These are phyloP conservation scores for Horisme vitalbata DNA, from an alignment of 2,888 invertebrate species.

Conservation along the genomic window DNA sequence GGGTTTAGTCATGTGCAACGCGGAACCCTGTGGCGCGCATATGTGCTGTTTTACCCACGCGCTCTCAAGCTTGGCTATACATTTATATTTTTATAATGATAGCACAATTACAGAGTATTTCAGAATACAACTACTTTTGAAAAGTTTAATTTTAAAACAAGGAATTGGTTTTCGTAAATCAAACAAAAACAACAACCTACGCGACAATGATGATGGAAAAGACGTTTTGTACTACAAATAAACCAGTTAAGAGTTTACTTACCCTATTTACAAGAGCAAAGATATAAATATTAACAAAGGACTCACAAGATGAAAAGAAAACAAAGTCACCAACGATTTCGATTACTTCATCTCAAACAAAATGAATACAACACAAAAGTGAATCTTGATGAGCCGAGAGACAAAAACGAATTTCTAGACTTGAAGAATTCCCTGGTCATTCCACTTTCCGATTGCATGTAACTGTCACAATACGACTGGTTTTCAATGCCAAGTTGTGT, in stretches of 20 bases:
- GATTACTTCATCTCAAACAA: not conserved
- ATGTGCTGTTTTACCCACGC: slow-evolving; percentile 42
- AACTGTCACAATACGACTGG: slow-evolving; percentile 51
- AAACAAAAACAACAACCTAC: too few species aligned
- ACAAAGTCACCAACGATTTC: not conserved
- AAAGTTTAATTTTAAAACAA: too few species aligned
- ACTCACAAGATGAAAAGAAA: too few species aligned
- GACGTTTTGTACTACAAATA: too few species aligned
- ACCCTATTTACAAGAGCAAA: too few species aligned
- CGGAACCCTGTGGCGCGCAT: slow-evolving; percentile 59
- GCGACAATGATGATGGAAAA: too few species aligned
- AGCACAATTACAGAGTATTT: too few species aligned
- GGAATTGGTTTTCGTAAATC: too few species aligned
- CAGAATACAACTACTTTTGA: too few species aligned
- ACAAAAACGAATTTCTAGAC: slow-evolving; percentile 43
- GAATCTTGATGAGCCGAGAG: slow-evolving; percentile 35
- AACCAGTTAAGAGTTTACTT: too few species aligned
- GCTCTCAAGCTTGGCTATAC: not conserved
- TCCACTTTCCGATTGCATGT: slow-evolving; percentile 49
- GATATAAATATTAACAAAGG: too few species aligned
- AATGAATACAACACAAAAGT: slow-evolving; percentile 34
- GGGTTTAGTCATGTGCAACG: slow-evolving; percentile 41
- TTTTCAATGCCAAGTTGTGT: slow-evolving; percentile 56
- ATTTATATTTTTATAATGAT: too few species aligned
- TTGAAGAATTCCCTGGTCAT: slow-evolving; percentile 44